Evolutionary conservation across 2,888 invertebrate species (phyloP), one percentile per base, ranked within the genome.

Genomic region (Teleiodes luculella): DNA sequence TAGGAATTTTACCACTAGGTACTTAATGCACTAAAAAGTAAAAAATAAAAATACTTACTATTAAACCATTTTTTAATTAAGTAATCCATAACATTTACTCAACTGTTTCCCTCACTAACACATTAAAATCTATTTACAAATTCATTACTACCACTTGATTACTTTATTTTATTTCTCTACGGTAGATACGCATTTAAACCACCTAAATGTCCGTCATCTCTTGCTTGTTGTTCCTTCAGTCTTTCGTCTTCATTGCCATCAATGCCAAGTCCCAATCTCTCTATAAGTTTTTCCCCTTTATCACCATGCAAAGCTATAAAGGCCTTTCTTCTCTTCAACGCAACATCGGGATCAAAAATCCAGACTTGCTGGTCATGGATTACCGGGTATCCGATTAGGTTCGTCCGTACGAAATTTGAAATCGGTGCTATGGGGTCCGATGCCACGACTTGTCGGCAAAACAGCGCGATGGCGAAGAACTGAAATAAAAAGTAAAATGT

Each of bases 301-400:
- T 86, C 84, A 0, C 94, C 94, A 67, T 94, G 91, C 1, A 92
- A 65, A 57, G 87, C 90, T 58, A 92, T 91, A 67, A 92, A 94
- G 57, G 90, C 90, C 50, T 80, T 89, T 43, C 93, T 85, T 53
- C 93, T 86, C 58, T 92, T 86, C 57, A 87, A 68, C 0, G 92
- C 91, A 0, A 92, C 85, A 13, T 94, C 91, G 0, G 94, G 94
- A 72, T 94, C 92, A 60, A 95, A 93, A 24, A 91, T 75, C 92
- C 93, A 94, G 1, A 79, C 72, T 13, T 89, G 88, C 53, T 84
- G 75, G 63, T 92, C 84, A 60, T 93, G 93, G 24, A 93, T 75
- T 0, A 91, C 80, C 0, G 94, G 94, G 56, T 89, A 73, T 0
- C 94, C 94, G 16, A 92, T 84, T 0, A 94, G 16, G 66, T 94